A percentile compares a stretch with the other conserved stretches of the same genome.
phyloP scores from a whole-genome alignment of 2,113 vertebrate genomes.

The Python bivittatus region DNA sequence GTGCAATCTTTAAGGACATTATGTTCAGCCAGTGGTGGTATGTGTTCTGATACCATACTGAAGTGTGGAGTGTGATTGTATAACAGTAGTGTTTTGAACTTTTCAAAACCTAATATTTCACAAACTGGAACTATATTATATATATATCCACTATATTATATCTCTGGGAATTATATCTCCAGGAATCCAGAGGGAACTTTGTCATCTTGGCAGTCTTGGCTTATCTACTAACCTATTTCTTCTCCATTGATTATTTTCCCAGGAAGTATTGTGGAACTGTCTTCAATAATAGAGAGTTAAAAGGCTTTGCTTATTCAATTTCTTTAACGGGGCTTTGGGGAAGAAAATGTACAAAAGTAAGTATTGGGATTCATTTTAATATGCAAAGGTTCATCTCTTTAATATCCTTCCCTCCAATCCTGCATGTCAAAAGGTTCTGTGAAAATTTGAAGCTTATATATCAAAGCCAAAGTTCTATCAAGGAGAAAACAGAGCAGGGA shows the following conservation, averaged over 20 bases:
- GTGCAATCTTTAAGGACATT: background rate
- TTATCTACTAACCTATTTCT: background rate
- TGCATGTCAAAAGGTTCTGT: background rate
- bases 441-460: background rate
- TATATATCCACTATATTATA: too few relatives aligned
- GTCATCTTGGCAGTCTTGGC: background rate
- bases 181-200: background rate
- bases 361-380: background rate
- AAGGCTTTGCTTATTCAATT: background rate
- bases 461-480: background rate
- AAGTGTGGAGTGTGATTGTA: background rate
- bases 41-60: background rate
- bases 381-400: background rate
- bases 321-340: background rate
- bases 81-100: background rate
- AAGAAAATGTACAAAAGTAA: background rate
- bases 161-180: background rate
- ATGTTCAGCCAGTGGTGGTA: background rate
- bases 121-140: background rate
- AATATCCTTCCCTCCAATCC: background rate
- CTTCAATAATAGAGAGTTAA: background rate
- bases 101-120: background rate
- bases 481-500: background rate
- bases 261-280: background rate
- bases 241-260: background rate